phyloP scores from a whole-genome alignment of 2,113 vertebrate genomes.

The Gnathonemus echidnorhynchus region DNA sequence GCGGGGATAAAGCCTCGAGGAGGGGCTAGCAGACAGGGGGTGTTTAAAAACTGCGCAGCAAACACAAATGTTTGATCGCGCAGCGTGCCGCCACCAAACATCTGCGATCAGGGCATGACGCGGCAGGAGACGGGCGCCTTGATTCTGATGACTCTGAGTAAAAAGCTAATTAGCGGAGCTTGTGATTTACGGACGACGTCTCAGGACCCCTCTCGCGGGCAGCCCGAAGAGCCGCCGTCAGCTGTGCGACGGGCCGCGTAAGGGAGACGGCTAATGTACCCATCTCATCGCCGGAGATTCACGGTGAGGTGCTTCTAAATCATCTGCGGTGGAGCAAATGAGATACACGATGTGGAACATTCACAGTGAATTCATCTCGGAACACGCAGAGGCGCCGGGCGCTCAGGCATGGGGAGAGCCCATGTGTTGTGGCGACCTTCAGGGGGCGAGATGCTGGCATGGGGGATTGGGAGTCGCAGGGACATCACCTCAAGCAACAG shows the following conservation, averaged over 20 bases:
- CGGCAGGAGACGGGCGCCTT: constrained; percentile 46
- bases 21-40: background rate
- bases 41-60: background rate
- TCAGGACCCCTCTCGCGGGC: constrained; percentile 54
- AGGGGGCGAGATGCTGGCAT: constrained; percentile 25
- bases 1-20: background rate
- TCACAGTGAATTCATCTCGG: constrained; percentile 27
- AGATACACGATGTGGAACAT: constrained; percentile 31
- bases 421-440: constrained; percentile 23
- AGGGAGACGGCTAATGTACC: constrained; percentile 33
- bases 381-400: constrained; percentile 22
- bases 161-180: constrained; percentile 55
- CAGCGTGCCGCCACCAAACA: constrained; percentile 26
- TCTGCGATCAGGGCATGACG: constrained; percentile 40
- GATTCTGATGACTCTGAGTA: constrained; percentile 53
- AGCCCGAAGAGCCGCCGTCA: constrained; percentile 41
- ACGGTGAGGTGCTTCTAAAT: constrained; percentile 55
- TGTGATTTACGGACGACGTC: constrained; percentile 59
- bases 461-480: background rate
- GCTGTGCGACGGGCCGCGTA: constrained; percentile 26
- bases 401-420: background rate
- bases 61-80: background rate
- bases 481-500: background rate
- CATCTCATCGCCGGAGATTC: constrained; percentile 30
- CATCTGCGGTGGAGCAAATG: constrained; percentile 32